A percentile compares a stretch with the other conserved stretches of the same genome.
Evolutionary conservation across 2,888 invertebrate genomes (phyloP).

Genomic region (Tethea ocularis): DNA sequence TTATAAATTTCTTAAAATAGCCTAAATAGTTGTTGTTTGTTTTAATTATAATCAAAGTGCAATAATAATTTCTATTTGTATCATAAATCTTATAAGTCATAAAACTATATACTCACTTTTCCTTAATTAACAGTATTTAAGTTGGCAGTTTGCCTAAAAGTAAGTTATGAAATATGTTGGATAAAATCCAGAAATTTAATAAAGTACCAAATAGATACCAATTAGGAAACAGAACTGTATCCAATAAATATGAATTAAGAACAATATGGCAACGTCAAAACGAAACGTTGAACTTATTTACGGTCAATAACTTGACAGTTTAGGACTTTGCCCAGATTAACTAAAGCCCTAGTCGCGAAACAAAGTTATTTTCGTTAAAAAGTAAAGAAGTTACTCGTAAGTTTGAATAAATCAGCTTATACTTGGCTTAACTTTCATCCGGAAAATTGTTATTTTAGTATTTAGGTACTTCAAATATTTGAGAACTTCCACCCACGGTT

Average conservation of each 20-base stretch:
- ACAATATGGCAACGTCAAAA: background rate
- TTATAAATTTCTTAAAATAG: no score
- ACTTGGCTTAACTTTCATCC: background rate
- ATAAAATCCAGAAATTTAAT: background rate
- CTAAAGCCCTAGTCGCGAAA: background rate
- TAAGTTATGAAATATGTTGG: background rate
- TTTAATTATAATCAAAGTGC: no score
- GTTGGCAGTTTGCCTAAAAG: background rate
- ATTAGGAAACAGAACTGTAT: background rate
- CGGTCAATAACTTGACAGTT: background rate
- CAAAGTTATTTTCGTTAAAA: background rate
- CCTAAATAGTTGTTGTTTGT: no score
- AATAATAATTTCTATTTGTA: background rate
- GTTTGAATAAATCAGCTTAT: background rate
- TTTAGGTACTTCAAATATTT: background rate
- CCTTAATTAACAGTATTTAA: background rate
- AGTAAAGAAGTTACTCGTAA: no score
- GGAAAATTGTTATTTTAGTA: background rate
- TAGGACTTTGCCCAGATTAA: background rate
- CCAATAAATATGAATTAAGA: background rate
- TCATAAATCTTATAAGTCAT: background rate
- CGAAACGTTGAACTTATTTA: background rate
- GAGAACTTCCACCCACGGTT: no score
- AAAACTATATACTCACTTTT: background rate
- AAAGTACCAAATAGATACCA: conserved; percentile 1